Evolutionary conservation across 2,888 invertebrate genomes (phyloP), one percentile per base, ranked within the genome.

Genomic region (Clusia tigrina): DNA sequence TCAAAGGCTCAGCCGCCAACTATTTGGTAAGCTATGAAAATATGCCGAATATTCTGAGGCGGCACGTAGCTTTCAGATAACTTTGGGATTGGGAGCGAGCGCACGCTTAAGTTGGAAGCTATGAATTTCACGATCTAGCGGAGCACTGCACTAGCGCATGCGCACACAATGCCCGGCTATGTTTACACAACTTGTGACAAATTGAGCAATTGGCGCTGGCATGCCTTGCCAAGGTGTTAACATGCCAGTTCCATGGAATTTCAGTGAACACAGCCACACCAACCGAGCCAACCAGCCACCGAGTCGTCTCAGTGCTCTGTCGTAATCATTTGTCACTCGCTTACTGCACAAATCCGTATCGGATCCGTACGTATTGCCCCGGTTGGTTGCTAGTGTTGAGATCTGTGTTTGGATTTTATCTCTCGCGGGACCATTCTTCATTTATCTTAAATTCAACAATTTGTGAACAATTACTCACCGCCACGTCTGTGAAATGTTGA

Each of bases 181-280:
- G 48, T 48, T 48, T 20, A 48, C 48, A 48, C 48, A 22, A 20
- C 3, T 48, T 48, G 18, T 48, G 48, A 48, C 48, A 48, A 80
- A 81, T 78, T 80, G 81, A 81, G 71, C 80, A 81, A 78, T 76
- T 80, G 78, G 75, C 78, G 78, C 9, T 10, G 15, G 38, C 42
- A 24, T n/a, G 53, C 53, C 22, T n/a, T 42, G 26, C 37, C 9
- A 24, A 59, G 52, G 38, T 59, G 58, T 59, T 53, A 59, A 53
- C 58, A 59, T 53, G 53, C 26, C 53, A 10, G 5, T 52, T 59
- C 58, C 52, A 59, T 59, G 58, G 52, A 59, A 59, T 32, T 48
- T 26, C 51, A 25, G 2, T 5, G 32, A 12, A 32, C 32, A 2
- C n/a, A 42, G 6, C 15, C n/a, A n/a, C n/a, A n/a, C n/a, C 9